phyloP scores from a whole-genome alignment of 2,888 invertebrate genomes.

The Melinopterus prodromus region DNA sequence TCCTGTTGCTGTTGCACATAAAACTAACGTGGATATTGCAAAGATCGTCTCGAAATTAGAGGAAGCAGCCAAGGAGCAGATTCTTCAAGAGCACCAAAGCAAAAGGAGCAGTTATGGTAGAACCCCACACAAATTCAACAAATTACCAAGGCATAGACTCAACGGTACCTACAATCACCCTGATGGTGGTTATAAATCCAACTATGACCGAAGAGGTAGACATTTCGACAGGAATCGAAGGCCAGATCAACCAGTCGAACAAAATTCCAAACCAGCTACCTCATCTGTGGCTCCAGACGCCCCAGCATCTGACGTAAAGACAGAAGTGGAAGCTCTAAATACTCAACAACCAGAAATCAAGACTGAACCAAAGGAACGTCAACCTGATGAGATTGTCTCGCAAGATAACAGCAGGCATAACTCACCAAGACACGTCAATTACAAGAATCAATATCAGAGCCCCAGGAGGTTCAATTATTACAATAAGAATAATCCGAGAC shows the following conservation, averaged over 20 bases:
- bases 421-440: constrained; percentile 22
- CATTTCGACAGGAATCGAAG: constrained; percentile 31
- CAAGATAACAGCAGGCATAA: constrained; percentile 15
- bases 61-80: constrained; percentile 56
- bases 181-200: background rate
- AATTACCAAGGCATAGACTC: constrained; percentile 19
- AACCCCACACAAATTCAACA: constrained; percentile 33
- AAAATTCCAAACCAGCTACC: background rate
- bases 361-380: constrained; percentile 24
- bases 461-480: constrained; percentile 26
- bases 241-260: constrained; percentile 19
- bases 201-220: constrained; percentile 16
- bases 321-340: background rate
- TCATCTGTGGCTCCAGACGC: background rate
- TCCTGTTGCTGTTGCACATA: constrained; percentile 14
- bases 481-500: constrained; percentile 9
- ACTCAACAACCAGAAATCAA: constrained; percentile 26
- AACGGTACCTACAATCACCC: constrained; percentile 20
- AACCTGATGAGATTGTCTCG: background rate
- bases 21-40: constrained; percentile 55
- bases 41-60: constrained; percentile 60
- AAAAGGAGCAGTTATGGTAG: constrained; percentile 37
- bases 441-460: constrained; percentile 15
- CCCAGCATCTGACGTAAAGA: background rate
- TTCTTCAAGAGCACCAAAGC: constrained; percentile 39